These are phyloP conservation scores for Actinia equina DNA, from an alignment of 64 coral and sea anemone genomes.

Conservation along the genomic window DNA sequence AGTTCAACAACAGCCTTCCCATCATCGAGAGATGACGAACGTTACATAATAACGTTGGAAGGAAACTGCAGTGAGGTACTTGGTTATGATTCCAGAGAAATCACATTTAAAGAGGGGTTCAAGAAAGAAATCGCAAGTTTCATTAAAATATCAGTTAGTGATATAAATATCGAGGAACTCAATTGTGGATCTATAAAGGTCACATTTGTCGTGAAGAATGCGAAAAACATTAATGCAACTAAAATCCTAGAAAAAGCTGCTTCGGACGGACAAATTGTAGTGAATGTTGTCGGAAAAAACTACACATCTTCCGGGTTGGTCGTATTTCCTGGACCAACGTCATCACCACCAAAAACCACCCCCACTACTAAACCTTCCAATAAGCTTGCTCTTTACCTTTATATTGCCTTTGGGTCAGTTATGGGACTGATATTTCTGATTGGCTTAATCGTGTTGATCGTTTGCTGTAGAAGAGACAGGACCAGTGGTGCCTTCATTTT, in stretches of 20 bases:
- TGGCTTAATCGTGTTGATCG: slow-evolving; percentile 50
- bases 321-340: slow-evolving; percentile 3
- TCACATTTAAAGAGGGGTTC: slow-evolving; percentile 25
- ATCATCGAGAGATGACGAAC: slow-evolving; percentile 25
- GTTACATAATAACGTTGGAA: slow-evolving; percentile 42
- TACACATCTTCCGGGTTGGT: slow-evolving; percentile 37
- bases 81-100: neutral
- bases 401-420: slow-evolving; percentile 59
- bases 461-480: slow-evolving; percentile 55
- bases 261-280: slow-evolving; percentile 14
- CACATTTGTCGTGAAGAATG: slow-evolving; percentile 42
- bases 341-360: neutral
- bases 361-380: slow-evolving; percentile 13
- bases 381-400: slow-evolving; percentile 54
- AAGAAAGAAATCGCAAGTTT: neutral
- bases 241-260: slow-evolving; percentile 18
- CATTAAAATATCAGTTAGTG: neutral
- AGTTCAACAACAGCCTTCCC: slow-evolving; percentile 19
- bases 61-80: slow-evolving; percentile 50
- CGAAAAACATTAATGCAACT: slow-evolving; percentile 31
- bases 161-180: slow-evolving; percentile 1
- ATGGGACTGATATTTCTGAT: slow-evolving; percentile 70
- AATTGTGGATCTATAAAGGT: slow-evolving; percentile 60
- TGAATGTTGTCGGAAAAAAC: neutral
- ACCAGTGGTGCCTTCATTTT: slow-evolving; percentile 42